phyloP scores from a whole-genome alignment of 2,113 vertebrate genomes.

The Bubo bubo region DNA sequence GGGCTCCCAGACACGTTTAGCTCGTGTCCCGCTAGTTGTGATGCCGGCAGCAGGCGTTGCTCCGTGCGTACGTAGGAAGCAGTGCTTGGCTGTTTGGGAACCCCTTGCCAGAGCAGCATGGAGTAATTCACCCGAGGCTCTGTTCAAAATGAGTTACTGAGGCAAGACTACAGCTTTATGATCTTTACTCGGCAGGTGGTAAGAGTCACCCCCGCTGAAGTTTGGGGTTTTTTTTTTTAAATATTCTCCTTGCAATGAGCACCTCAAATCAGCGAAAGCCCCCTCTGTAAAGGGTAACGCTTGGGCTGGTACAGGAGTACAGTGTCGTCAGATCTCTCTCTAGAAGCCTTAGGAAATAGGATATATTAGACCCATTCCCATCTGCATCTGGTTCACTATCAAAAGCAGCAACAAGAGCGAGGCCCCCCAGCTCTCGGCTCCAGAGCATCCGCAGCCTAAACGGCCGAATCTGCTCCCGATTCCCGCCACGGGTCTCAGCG shows the following conservation, averaged over 20 bases:
- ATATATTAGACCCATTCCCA: not conserved
- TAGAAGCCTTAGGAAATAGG: not conserved
- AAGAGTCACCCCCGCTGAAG: not conserved
- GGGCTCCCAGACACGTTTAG: not conserved
- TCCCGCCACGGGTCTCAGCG: rapidly evolving
- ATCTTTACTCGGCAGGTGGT: rapidly evolving
- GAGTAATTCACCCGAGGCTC: not conserved
- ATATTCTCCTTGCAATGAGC: not conserved
- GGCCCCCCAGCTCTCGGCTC: not conserved
- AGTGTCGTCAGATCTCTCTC: not conserved
- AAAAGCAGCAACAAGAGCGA: not conserved
- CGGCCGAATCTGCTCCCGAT: rapidly evolving
- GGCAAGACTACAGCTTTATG: not conserved
- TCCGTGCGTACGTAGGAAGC: rapidly evolving
- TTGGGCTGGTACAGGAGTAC: not conserved
- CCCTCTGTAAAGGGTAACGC: not conserved
- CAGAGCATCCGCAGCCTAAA: not conserved
- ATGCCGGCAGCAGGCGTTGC: not conserved
- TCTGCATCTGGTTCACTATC: not conserved
- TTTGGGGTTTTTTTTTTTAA: not conserved
- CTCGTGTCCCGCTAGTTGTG: not conserved
- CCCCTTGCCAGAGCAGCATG: not conserved
- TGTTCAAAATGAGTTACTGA: not conserved
- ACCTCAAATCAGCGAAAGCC: not conserved
- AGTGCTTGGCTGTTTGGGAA: not conserved